Conservation (phyloP, 2,797 vertebrate genomes). For the Toxotes lorentzi region DNA sequence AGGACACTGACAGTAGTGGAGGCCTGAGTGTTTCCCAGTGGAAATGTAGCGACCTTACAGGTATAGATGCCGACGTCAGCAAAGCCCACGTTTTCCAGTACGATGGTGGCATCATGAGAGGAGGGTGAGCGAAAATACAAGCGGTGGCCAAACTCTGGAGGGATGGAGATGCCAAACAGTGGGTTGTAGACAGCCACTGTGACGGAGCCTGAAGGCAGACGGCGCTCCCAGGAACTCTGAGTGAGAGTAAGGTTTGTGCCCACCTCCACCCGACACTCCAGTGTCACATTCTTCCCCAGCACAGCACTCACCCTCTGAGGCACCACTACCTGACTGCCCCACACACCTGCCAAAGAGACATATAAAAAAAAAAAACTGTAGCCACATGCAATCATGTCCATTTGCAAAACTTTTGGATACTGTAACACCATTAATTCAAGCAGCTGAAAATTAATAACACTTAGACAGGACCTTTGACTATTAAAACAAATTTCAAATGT, state of each 20-base stretch:
- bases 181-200: constrained; percentile 97
- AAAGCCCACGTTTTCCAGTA: constrained; percentile 93
- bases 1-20: constrained; percentile 92
- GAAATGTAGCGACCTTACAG: constrained; percentile 98
- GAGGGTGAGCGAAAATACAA: constrained; percentile 93
- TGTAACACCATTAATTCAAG: not conserved
- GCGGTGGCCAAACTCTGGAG: constrained; percentile 90
- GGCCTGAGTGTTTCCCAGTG: constrained; percentile 94
- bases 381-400: not conserved
- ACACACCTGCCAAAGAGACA: constrained; percentile 84
- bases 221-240: constrained; percentile 97
- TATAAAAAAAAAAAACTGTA: constrained; percentile 20
- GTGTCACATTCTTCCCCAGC: constrained; percentile 95
- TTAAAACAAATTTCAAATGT: constrained; percentile 2
- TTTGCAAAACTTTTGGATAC: not conserved
- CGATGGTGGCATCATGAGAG: constrained; percentile 92
- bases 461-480: not conserved
- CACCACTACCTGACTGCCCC: constrained; percentile 92
- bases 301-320: constrained; percentile 92
- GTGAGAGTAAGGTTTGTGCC: constrained; percentile 92
- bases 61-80: constrained; percentile 94
- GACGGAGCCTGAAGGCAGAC: constrained; percentile 87
- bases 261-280: constrained; percentile 94
- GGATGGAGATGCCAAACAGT: constrained; percentile 92
- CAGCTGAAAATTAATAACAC: not conserved